These are phyloP conservation scores for Prionailurus viverrinus DNA, from an alignment of 2,113 vertebrate species.

Conservation along the genomic window DNA sequence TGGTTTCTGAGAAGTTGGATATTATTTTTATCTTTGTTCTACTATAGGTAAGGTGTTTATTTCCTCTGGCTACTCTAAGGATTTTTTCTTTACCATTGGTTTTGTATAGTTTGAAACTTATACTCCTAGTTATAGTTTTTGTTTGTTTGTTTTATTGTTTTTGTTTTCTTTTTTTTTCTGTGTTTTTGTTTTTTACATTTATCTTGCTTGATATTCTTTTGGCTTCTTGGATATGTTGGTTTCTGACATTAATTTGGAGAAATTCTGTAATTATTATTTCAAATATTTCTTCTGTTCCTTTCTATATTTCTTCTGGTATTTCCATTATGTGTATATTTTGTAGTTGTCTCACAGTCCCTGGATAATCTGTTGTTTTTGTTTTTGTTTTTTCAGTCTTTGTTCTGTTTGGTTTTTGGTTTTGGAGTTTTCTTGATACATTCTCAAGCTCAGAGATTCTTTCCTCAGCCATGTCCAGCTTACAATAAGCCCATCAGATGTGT, in stretches of 20 bases:
- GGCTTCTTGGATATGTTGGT: neutral
- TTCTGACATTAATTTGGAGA: neutral
- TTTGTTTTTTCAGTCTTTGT: neutral
- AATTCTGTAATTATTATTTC: neutral
- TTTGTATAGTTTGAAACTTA: neutral
- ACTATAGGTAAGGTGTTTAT: neutral
- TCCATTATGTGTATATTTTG: no score
- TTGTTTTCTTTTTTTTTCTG: neutral
- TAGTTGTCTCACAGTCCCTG: neutral
- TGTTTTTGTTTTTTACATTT: neutral
- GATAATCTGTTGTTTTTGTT: neutral
- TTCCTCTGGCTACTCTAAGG: neutral
- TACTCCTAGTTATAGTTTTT: neutral
- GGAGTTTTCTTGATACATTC: neutral
- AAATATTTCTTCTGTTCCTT: neutral
- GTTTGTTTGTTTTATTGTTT: neutral
- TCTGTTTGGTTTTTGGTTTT: neutral
- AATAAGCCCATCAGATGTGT: neutral
- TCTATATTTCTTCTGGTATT: neutral
- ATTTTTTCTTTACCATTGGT: slow-evolving; percentile 7
- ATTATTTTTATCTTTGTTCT: neutral
- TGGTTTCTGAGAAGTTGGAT: neutral
- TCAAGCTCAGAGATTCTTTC: neutral
- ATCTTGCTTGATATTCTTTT: neutral
- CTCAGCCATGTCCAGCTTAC: neutral